Conservation (phyloP, 1,140 invertebrate genomes). For the Sipha flava region DNA sequence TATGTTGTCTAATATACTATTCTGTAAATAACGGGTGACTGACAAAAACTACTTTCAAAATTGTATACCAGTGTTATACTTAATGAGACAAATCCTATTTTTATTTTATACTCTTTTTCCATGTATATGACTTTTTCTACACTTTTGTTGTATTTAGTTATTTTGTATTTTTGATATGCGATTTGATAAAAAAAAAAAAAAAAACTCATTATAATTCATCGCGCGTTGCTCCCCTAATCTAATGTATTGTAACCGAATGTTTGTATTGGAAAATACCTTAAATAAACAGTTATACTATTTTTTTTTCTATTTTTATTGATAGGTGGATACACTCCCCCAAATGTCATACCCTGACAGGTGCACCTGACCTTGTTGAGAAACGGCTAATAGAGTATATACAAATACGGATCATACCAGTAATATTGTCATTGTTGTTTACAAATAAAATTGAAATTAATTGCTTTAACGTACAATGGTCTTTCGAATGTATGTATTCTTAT, state of each 20-base stretch:
- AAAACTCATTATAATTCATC: too few species aligned
- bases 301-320: background rate
- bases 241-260: too few species aligned
- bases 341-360: slow-evolving; percentile 14
- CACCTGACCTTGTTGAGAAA: background rate
- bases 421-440: background rate
- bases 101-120: too few species aligned
- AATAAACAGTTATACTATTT: too few species aligned
- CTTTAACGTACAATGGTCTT: background rate
- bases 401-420: background rate
- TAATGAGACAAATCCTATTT: background rate
- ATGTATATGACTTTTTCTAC: background rate
- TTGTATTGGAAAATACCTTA: too few species aligned
- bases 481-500: background rate
- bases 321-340: background rate
- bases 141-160: background rate
- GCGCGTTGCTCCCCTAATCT: too few species aligned
- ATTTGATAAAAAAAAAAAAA: too few species aligned
- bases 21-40: background rate
- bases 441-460: background rate
- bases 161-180: too few species aligned
- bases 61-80: background rate
- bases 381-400: background rate
- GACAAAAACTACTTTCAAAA: background rate
- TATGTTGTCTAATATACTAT: background rate